Evolutionary conservation across 64 coral and sea anemone genomes (phyloP).

Genomic region (Montipora cactus): DNA sequence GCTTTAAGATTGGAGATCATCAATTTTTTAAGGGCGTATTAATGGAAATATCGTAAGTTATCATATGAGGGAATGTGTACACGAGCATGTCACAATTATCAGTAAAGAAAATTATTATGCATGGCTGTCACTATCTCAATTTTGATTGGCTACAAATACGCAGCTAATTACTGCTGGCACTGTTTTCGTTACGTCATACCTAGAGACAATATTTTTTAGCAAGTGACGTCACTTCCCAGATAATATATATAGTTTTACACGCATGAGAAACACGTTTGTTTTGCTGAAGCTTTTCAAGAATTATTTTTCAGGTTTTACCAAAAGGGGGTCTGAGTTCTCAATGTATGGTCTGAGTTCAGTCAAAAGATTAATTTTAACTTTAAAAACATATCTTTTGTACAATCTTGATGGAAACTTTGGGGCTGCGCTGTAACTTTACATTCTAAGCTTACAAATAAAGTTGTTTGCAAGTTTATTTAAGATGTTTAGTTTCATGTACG

Average conservation of each 20-base stretch:
- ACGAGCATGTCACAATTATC: neutral
- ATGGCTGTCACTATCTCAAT: neutral
- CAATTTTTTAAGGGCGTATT: neutral
- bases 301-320: neutral
- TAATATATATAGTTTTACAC: neutral
- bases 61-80: neutral
- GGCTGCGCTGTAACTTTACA: no score
- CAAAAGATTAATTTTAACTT: no score
- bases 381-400: no score
- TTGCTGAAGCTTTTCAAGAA: neutral
- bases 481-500: no score
- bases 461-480: no score
- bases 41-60: slow-evolving; percentile 2
- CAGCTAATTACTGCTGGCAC: neutral
- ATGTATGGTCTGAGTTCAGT: neutral
- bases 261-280: neutral
- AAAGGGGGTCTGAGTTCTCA: neutral
- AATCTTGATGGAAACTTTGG: no score
- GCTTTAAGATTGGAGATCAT: neutral
- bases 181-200: neutral
- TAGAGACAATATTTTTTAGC: neutral
- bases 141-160: neutral
- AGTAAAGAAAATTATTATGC: neutral
- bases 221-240: neutral
- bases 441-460: no score